A percentile compares a stretch with the other conserved stretches of the same genome.
Conservation (phyloP, 2,113 vertebrate species). For the Callospermophilus lateralis region DNA sequence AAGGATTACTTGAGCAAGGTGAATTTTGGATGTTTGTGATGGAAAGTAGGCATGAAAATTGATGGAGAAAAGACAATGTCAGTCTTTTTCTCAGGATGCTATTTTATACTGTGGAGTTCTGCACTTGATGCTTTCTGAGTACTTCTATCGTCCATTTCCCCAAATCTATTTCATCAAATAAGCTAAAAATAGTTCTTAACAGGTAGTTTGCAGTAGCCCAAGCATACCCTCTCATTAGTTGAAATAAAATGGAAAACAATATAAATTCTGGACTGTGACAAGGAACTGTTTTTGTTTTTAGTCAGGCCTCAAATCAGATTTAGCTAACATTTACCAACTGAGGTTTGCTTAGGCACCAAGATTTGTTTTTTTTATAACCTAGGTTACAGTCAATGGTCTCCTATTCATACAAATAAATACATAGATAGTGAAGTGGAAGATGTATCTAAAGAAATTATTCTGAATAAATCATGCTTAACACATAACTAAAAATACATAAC, state of each 20-base stretch:
- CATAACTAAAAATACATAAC: not conserved
- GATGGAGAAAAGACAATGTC: not conserved
- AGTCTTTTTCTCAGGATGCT: not conserved
- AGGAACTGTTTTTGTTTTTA: not conserved
- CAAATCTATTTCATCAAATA: not conserved
- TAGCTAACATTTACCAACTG: not conserved
- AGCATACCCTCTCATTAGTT: not conserved
- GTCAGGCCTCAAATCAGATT: not conserved
- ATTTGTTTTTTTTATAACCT: not conserved
- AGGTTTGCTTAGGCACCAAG: not conserved
- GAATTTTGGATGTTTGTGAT: not conserved
- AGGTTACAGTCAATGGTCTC: not conserved
- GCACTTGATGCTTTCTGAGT: not conserved
- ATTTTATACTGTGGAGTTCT: not conserved
- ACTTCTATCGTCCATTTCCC: fast-evolving
- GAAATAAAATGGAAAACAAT: not conserved
- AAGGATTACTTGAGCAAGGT: not conserved
- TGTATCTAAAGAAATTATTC: not conserved
- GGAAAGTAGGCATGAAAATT: not conserved
- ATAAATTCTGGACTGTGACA: not conserved
- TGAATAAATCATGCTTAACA: not conserved
- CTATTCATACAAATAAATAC: not conserved
- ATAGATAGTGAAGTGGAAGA: not conserved
- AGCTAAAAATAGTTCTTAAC: not conserved
- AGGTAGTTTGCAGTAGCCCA: not conserved